Evolutionary conservation across 2,888 invertebrate genomes (phyloP).

Genomic region (Sepiola atlantica): DNA sequence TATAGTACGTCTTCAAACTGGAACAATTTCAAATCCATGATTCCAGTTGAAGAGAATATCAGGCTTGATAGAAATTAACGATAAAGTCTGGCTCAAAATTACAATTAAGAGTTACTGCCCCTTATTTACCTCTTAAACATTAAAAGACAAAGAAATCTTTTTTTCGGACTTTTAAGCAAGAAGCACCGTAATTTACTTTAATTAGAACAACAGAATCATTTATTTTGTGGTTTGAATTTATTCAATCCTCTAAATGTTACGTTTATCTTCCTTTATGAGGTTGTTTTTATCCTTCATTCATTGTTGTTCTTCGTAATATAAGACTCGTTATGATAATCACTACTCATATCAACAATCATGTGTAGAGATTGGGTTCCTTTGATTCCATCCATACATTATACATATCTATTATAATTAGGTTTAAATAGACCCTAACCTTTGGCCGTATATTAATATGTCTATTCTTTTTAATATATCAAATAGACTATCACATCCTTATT

Average conservation of each 20-base stretch:
- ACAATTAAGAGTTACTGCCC: no score
- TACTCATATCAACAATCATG: not conserved
- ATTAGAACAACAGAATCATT: no score
- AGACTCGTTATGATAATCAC: not conserved
- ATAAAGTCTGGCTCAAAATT: no score
- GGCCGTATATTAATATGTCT: not conserved
- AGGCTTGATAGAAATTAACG: no score
- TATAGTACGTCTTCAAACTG: no score
- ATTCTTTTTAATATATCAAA: not conserved
- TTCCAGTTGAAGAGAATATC: no score
- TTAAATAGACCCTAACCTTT: not conserved
- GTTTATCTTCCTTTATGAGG: not conserved
- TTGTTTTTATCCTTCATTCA: not conserved
- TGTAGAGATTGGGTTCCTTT: not conserved
- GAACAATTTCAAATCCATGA: no score
- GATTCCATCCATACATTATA: not conserved
- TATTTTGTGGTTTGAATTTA: no score
- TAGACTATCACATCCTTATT: not conserved
- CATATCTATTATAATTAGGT: not conserved
- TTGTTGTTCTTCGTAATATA: not conserved
- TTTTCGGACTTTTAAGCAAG: no score
- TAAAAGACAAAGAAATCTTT: no score
- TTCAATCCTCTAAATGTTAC: not conserved
- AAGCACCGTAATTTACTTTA: no score
- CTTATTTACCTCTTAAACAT: no score